Conservation (phyloP, 2,113 vertebrate species). For the Nycticebus coucang region DNA sequence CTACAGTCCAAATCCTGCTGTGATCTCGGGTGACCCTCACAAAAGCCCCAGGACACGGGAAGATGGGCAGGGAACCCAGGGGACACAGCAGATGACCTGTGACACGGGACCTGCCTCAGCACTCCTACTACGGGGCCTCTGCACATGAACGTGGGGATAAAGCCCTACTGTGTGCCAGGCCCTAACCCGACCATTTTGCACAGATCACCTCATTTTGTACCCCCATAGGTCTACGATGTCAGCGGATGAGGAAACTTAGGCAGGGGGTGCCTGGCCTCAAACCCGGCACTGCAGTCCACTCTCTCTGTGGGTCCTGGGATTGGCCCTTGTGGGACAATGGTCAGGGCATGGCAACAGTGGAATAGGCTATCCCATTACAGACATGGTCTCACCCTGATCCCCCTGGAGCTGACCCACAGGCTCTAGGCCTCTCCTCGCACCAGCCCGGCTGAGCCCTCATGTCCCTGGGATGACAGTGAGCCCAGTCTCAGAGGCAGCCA, state of each 20-base stretch:
- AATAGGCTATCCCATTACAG: too few species aligned
- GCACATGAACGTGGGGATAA: neutral
- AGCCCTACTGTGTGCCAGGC: neutral
- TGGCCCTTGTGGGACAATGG: too few species aligned
- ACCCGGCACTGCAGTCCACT: neutral
- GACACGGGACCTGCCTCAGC: neutral
- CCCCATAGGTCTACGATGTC: rapidly evolving
- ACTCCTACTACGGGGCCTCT: neutral
- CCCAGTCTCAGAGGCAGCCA: neutral
- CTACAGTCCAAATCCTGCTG: neutral
- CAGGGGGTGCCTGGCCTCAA: neutral
- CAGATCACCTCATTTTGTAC: neutral
- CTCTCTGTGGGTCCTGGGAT: neutral
- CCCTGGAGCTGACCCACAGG: neutral
- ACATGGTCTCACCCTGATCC: rapidly evolving
- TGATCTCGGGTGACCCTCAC: neutral
- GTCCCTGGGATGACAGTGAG: neutral
- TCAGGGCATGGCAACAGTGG: too few species aligned
- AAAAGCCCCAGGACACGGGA: neutral
- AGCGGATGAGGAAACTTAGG: neutral
- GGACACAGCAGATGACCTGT: neutral
- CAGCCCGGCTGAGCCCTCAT: neutral
- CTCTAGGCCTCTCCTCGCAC: neutral
- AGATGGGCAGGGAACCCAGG: neutral
- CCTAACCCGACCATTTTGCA: neutral